Base-by-base conservation (phyloP, 2,888 invertebrate species). In the Mythimna vitellina region DNA sequence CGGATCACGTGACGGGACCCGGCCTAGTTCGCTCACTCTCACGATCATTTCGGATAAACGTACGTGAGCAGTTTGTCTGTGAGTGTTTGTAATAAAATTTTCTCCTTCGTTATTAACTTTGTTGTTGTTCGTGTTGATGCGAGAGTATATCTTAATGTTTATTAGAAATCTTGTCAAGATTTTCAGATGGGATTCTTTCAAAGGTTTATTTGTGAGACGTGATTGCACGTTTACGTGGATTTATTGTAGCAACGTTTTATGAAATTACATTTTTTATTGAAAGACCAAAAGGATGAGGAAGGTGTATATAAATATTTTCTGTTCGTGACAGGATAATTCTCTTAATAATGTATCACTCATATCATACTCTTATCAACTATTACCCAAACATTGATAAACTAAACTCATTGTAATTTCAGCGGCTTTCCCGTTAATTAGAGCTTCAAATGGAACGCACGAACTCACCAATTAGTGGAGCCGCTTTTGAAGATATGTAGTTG, bases 1-100 rank as follows among this genome's bases (percentile, higher is more conserved):
- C 87, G 88, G 89, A 90, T 90, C 89, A 87, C 84, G 85, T 84
- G 78, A 83, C 81, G 70, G 76, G 81, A 83, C 80, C 84, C 77
- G 71, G 76, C 83, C 80, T 79, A 83, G 83, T 87, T 87, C 76
- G 71, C 62, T 46, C 63, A 76, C 80, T 83, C 81, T 70, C 66
- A 73, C 73, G 79, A 82, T 80, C 64, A 79, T 77, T 73, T 69
- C 67, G 12, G 63, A 74, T 76, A 69, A 69, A 67, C 35, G 38
- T 66, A 65, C 42, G 35, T 53, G 49, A 65, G 49, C 61, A 58
- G 54, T 57, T 64, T 56, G 72, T 56, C 22, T 72, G 71, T 77
- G 70, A 29, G 71, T 54, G 73, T 65, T 73, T 70, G 65, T 80
- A 70, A 85, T 85, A 82, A 82, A 80, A 76, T 68, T 82, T 65